Conservation (phyloP, 2,113 vertebrate species). For the Eupsittula cactorum region DNA sequence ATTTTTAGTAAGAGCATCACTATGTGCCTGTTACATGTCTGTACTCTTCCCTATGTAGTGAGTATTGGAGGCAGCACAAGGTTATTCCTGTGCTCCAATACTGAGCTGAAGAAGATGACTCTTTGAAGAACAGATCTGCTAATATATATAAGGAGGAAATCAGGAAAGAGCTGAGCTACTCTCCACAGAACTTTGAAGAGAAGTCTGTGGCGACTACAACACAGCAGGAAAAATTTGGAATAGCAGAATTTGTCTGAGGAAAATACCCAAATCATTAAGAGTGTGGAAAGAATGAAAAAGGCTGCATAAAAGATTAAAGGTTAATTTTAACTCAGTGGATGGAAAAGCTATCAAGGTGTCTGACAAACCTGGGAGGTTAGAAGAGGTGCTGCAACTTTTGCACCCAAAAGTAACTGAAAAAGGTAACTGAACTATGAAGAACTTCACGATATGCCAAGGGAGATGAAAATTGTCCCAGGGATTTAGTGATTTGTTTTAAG, state of each 20-base stretch:
- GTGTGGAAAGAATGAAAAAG: neutral
- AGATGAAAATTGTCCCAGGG: neutral
- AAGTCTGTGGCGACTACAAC: neutral
- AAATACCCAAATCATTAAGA: neutral
- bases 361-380: neutral
- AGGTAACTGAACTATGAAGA: neutral
- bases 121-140: neutral
- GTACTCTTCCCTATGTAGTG: neutral
- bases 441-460: neutral
- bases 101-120: neutral
- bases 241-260: neutral
- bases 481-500: neutral
- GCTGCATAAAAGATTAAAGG: neutral
- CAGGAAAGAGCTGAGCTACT: neutral
- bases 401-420: neutral
- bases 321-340: neutral
- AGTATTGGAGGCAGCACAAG: neutral
- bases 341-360: neutral
- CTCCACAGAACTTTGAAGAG: neutral
- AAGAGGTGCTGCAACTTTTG: neutral
- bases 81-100: neutral
- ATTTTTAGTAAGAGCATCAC: neutral
- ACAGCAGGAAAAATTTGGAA: neutral
- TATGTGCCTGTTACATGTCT: neutral
- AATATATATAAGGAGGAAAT: neutral